These are phyloP conservation scores for Probosciger aterrimus DNA, from an alignment of 2,113 vertebrate species.

Conservation along the genomic window DNA sequence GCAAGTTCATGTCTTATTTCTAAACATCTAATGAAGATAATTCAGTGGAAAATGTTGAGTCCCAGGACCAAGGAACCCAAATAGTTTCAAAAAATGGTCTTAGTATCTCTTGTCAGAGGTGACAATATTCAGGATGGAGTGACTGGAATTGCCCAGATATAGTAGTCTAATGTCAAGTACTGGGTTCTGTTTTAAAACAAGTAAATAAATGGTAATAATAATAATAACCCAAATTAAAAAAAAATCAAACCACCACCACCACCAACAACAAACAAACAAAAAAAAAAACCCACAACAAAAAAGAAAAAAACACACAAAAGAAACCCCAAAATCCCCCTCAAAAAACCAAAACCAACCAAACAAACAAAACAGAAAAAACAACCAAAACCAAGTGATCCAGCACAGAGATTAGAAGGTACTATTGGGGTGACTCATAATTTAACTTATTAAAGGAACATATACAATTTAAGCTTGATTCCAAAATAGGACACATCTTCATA, in stretches of 20 bases:
- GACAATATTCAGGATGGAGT: not conserved
- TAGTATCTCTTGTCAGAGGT: not conserved
- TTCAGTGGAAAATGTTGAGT: not conserved
- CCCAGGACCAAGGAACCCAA: not conserved
- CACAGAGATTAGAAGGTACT: not conserved
- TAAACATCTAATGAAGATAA: not conserved
- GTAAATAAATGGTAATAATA: not conserved
- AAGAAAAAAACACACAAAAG: no score
- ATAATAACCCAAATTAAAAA: not conserved
- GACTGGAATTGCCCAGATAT: not conserved
- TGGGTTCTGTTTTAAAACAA: not conserved
- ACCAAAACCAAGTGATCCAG: not conserved
- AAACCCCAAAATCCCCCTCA: not conserved
- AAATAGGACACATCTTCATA: not conserved
- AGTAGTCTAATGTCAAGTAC: not conserved
- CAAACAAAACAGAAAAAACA: not conserved
- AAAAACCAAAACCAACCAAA: not conserved
- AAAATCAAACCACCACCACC: no score
- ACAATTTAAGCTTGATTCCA: not conserved
- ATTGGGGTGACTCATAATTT: not conserved
- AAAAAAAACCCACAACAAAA: no score
- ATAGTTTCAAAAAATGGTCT: not conserved
- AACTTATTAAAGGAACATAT: not conserved
- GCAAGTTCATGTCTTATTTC: not conserved
- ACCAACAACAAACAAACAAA: not conserved